phyloP scores from a whole-genome alignment of 2,113 vertebrate species.

The Cairina moschata region DNA sequence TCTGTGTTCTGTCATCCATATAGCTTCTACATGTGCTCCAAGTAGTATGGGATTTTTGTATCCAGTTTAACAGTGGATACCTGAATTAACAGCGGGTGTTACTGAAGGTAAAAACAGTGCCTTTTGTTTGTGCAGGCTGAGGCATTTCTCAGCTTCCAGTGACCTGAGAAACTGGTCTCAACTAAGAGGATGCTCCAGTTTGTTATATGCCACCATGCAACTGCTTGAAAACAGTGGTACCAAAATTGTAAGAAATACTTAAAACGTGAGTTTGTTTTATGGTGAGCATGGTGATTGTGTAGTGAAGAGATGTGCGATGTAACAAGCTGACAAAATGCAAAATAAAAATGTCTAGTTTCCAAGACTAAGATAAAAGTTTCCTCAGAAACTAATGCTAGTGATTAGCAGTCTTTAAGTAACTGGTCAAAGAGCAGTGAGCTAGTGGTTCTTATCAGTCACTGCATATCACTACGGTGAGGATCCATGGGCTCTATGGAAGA shows the following conservation, averaged over 20 bases:
- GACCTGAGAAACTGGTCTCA: background rate
- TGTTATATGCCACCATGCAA: background rate
- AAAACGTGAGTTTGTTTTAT: background rate
- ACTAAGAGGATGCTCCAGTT: background rate
- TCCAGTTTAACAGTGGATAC: background rate
- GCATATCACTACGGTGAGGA: background rate
- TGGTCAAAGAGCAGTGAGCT: background rate
- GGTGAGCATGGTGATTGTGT: background rate
- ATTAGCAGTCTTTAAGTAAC: too few species aligned
- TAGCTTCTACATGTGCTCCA: background rate
- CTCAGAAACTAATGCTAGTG: too few species aligned
- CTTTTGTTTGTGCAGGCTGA: background rate
- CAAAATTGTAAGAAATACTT: background rate
- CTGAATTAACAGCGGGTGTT: background rate
- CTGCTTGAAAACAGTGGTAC: background rate
- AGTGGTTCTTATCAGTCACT: background rate
- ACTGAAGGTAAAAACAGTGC: background rate
- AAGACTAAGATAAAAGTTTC: too few species aligned
- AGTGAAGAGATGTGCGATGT: background rate
- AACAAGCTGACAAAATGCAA: background rate
- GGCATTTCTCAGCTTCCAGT: background rate
- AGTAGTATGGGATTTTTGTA: background rate
- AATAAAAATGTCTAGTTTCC: background rate
- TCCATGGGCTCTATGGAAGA: background rate
- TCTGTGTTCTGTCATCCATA: fast-evolving